Percentiles rank a stretch among this genome's conserved stretches.
These are phyloP conservation scores for Drosophila neotestacea DNA, from an alignment of 2,888 invertebrate species.

Conservation along the genomic window DNA sequence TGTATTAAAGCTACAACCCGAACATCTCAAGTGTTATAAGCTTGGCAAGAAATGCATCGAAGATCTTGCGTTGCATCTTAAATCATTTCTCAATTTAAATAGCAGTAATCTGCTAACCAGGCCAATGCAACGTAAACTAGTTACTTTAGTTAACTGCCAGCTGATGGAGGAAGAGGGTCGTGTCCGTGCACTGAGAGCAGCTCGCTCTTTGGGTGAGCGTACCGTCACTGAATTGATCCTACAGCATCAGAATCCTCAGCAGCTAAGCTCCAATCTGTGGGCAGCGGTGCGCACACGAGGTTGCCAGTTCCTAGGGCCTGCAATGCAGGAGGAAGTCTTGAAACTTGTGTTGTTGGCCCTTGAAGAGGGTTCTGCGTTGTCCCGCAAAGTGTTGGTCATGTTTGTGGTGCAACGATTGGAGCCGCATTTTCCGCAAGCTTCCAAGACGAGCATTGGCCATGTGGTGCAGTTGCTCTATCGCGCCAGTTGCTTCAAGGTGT, in stretches of 20 bases:
- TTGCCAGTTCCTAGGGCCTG: constrained; percentile 99
- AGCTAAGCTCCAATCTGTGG: constrained; percentile 96
- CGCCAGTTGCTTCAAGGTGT: constrained; percentile 99
- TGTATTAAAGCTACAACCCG: constrained; percentile 86
- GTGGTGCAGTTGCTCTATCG: constrained; percentile 98
- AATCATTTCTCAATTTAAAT: constrained; percentile 91
- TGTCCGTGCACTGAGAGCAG: constrained; percentile 92
- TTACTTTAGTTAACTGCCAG: constrained; percentile 96
- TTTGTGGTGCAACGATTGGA: constrained; percentile 98
- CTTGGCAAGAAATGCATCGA: constrained; percentile 92
- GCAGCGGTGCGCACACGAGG: constrained; percentile 98
- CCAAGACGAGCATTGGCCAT: constrained; percentile 99
- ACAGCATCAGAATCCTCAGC: constrained; percentile 98
- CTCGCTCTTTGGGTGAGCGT: constrained; percentile 96
- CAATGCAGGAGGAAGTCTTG: constrained; percentile 99
- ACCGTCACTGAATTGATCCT: constrained; percentile 97
- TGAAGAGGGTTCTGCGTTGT: constrained; percentile 97
- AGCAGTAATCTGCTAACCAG: constrained; percentile 88
- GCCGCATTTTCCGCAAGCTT: constrained; percentile 97
- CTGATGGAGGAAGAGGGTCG: constrained; percentile 95
- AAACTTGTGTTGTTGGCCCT: constrained; percentile 96
- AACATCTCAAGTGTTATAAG: constrained; percentile 87
- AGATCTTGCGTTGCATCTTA: constrained; percentile 94
- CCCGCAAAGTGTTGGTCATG: constrained; percentile 97
- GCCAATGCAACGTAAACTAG: constrained; percentile 98